Percentiles rank a stretch among this genome's conserved stretches.
These are phyloP conservation scores for Myiopsitta monachus DNA, from an alignment of 2,113 vertebrate species.

Conservation along the genomic window DNA sequence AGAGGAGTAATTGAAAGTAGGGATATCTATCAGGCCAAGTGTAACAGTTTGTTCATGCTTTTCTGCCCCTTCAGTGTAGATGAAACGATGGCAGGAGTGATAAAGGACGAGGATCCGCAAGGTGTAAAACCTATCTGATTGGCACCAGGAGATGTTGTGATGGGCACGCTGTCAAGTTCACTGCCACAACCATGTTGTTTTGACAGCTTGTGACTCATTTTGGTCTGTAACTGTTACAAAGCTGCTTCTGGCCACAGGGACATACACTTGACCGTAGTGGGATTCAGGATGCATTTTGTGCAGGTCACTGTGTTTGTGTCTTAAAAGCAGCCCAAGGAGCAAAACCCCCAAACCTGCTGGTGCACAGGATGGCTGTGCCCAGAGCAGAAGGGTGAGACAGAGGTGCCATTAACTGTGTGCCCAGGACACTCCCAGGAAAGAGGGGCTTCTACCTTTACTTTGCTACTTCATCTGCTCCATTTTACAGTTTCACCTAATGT, in stretches of 20 bases:
- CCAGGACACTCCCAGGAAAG: not conserved
- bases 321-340: not conserved
- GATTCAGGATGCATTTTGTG: not conserved
- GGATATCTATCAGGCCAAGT: conserved; percentile 70
- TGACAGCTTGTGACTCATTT: not conserved
- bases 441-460: not conserved
- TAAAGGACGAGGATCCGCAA: not conserved
- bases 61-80: conserved; percentile 54
- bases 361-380: not conserved
- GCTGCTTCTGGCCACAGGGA: not conserved
- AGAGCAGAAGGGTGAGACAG: not conserved
- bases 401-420: not conserved
- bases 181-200: not conserved
- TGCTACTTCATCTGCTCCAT: not conserved
- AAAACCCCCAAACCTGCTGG: not conserved
- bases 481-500: not conserved
- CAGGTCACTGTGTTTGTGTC: not conserved
- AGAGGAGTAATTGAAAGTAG: conserved; percentile 66
- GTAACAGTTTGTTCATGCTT: conserved; percentile 69
- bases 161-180: not conserved
- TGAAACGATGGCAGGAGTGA: not conserved
- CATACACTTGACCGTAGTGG: fast-evolving
- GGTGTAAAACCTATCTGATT: conserved; percentile 51
- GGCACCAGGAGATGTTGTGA: not conserved
- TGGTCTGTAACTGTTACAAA: not conserved